Evolutionary conservation across 92 coral and sea anemone species (phyloP), one percentile per base, ranked within the genome.

Genomic region (Porites lobata): DNA sequence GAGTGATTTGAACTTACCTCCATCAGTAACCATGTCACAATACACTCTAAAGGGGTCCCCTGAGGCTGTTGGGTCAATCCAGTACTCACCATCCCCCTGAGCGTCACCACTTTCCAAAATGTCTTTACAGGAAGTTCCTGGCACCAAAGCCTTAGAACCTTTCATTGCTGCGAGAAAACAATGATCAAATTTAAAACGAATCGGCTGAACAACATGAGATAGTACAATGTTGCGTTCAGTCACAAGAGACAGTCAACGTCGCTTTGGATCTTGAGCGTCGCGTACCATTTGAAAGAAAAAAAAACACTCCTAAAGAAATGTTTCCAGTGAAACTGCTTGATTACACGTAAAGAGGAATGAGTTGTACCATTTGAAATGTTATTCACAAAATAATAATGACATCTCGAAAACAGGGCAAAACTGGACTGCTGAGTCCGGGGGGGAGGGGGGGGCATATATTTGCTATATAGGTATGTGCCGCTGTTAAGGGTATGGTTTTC

Each of bases 11-110:
- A 43, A 43, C 84, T 82, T 81, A 92, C 96, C 98, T 75, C 89
- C 91, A 73, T 90, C 93, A 50, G 96, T 92, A 21, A 13, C 50
- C 98, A 92, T 94, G 82, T 94, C 96, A 90, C 98, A 94, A 74
- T 87, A 94, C 10, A 90, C 96, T 21, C 54, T 78, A 72, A 92
- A 85, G 67, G 98, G 98, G 80, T 87, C 65, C 77, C 90, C 90
- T 20, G 88, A 63, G 70, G 65, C 78, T 14, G 76, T 74, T 43
- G 92, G 94, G 65, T 90, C 93, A 47, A 94, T 90, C 92, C 94
- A 94, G 88, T 94, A 94, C 71, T 90, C 98, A 66, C 91, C 90
- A 83, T 78, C 87, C 38, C 82, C 43, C 50, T 70, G 88, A 20
- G 75, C 50, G 43, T 72, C 70, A 51, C 76, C 32, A 9, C 88